Conservation (phyloP, 2,888 invertebrate genomes). For the Leptopterna dolabrata region DNA sequence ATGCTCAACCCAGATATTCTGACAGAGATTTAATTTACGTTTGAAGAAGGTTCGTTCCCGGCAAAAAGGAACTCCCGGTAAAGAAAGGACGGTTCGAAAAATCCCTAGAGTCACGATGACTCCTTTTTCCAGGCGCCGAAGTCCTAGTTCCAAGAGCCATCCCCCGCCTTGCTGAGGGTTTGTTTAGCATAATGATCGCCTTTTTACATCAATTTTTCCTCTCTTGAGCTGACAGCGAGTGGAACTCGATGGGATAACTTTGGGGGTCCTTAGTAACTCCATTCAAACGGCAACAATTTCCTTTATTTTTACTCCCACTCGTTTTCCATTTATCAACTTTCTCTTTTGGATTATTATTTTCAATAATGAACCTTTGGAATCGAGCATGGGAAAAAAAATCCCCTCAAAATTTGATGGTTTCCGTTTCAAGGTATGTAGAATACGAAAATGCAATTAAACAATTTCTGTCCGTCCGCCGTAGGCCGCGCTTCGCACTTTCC, state of each 20-base stretch:
- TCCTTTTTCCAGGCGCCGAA: neutral
- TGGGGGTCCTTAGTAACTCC: neutral
- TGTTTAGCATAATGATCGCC: conserved; percentile 29
- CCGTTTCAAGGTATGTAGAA: too few relatives aligned
- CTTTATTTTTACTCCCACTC: neutral
- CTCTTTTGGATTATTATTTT: neutral
- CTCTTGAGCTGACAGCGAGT: neutral
- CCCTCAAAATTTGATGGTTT: too few relatives aligned
- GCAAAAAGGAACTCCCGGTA: neutral
- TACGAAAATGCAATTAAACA: too few relatives aligned
- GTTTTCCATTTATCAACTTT: neutral
- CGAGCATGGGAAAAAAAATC: too few relatives aligned
- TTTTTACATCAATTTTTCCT: neutral
- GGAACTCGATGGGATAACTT: neutral
- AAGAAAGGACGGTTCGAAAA: neutral
- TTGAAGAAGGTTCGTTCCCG: neutral
- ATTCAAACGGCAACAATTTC: neutral
- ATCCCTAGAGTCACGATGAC: neutral
- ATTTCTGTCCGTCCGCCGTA: too few relatives aligned
- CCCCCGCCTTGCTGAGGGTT: neutral
- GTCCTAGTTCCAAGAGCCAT: conserved; percentile 9
- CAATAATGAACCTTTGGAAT: too few relatives aligned
- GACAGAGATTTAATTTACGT: neutral
- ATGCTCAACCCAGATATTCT: neutral
- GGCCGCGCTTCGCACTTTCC: too few relatives aligned